Percentiles rank a stretch among this genome's conserved stretches.
Conservation (phyloP, 2,797 vertebrate genomes). For the Heterohyrax brucei region DNA sequence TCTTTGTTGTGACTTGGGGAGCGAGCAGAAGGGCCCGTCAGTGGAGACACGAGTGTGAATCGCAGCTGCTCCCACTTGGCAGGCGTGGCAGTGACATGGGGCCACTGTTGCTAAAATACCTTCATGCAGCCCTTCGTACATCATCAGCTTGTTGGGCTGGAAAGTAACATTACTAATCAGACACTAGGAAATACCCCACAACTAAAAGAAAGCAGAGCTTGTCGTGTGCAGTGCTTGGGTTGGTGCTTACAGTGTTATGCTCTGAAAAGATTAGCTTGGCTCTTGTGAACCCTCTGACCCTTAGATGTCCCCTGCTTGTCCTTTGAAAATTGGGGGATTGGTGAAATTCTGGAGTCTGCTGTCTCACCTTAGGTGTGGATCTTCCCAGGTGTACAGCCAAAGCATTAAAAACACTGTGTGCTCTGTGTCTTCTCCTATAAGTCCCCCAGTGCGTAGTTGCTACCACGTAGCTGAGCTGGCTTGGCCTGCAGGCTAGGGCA, state of each 20-base stretch:
- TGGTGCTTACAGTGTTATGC: constrained; percentile 15
- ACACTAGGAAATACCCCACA: neutral
- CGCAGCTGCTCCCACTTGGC: constrained; percentile 52
- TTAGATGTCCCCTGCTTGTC: neutral
- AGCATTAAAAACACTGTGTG: constrained; percentile 66
- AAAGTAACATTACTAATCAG: constrained; percentile 13
- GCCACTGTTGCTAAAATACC: constrained; percentile 60
- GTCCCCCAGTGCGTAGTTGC: constrained; percentile 13
- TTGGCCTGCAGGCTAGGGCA: constrained; percentile 55
- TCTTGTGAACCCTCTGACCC: neutral
- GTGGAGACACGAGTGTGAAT: neutral
- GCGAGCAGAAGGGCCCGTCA: neutral
- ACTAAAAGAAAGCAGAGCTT: neutral
- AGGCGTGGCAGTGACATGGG: constrained; percentile 76
- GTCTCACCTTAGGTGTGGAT: constrained; percentile 68
- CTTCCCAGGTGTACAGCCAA: constrained; percentile 60
- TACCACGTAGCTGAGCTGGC: constrained; percentile 76
- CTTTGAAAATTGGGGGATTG: constrained; percentile 60
- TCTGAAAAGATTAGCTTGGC: constrained; percentile 67
- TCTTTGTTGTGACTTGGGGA: constrained; percentile 64
- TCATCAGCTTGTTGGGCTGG: constrained; percentile 61
- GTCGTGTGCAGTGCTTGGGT: neutral
- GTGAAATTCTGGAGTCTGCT: constrained; percentile 40
- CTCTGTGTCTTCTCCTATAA: constrained; percentile 56
- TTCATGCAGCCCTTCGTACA: constrained; percentile 69